These are phyloP conservation scores for Herminia tarsipennalis DNA, from an alignment of 2,888 invertebrate species.

Conservation along the genomic window DNA sequence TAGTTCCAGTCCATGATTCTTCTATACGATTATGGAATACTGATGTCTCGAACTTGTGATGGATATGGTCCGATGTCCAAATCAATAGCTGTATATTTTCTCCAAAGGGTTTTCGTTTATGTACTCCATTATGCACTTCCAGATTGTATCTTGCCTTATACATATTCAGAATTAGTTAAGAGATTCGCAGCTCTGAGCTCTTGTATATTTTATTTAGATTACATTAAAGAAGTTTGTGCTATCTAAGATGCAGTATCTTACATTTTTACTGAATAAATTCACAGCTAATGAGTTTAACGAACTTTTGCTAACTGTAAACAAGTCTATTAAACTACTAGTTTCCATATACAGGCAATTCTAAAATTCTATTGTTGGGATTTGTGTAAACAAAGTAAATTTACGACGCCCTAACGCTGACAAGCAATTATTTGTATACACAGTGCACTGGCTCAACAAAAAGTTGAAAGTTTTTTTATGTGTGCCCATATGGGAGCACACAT, in stretches of 20 bases:
- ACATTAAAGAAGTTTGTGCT: background rate
- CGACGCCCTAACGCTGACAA: constrained; percentile 11
- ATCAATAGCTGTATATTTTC: no score
- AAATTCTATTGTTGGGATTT: constrained; percentile 19
- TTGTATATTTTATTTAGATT: constrained; percentile 1
- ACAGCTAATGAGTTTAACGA: background rate
- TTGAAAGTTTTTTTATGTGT: constrained; percentile 23
- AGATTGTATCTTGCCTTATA: background rate
- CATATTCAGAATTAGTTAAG: constrained; percentile 2
- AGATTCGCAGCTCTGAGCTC: background rate
- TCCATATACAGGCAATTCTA: background rate
- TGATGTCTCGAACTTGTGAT: no score
- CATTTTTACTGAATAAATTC: background rate
- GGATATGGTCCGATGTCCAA: no score
- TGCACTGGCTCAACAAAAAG: constrained; percentile 20
- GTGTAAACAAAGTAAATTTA: constrained; percentile 19
- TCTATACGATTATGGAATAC: no score
- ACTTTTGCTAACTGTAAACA: background rate
- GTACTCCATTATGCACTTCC: background rate
- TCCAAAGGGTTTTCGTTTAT: background rate
- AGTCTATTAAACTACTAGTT: background rate
- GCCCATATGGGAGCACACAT: constrained; percentile 27
- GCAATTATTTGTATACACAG: constrained; percentile 27
- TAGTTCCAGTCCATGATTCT: no score
- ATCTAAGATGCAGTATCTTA: background rate